phyloP scores from a whole-genome alignment of 2,888 invertebrate genomes.

The Rhogogaster chlorosoma region DNA sequence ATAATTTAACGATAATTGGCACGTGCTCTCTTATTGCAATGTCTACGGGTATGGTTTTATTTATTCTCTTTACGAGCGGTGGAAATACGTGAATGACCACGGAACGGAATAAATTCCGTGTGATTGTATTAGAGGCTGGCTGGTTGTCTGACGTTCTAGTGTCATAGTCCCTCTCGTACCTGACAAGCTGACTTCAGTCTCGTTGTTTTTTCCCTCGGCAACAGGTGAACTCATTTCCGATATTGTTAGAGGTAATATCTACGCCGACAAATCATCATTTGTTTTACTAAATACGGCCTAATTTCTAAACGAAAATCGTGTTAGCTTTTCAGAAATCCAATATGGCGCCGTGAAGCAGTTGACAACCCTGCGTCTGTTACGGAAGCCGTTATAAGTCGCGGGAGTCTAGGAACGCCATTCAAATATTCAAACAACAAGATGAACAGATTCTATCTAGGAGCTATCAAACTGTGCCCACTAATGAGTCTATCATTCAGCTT shows the following conservation, averaged over 20 bases:
- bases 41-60: neutral
- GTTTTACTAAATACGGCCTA: conserved; percentile 8
- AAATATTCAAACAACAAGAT: neutral
- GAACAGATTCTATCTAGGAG: conserved; percentile 9
- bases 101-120: conserved; percentile 22
- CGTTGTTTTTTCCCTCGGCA: conserved; percentile 48
- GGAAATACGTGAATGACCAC: conserved; percentile 47
- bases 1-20: conserved; percentile 1
- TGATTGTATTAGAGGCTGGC: neutral
- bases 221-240: conserved; percentile 47
- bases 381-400: neutral
- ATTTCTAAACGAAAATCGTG: neutral
- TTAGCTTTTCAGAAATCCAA: conserved; percentile 34
- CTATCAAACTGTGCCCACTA: conserved; percentile 63
- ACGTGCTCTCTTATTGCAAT: neutral
- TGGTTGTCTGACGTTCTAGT: neutral
- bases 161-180: conserved; percentile 53
- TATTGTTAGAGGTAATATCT: conserved; percentile 19
- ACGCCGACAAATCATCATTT: conserved; percentile 22
- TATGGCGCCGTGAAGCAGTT: conserved; percentile 34
- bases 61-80: neutral
- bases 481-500: conserved; percentile 66
- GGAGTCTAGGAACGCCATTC: neutral
- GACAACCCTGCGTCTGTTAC: neutral
- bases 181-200: conserved; percentile 52